Base-by-base conservation (phyloP, 2,797 vertebrate species). In the Staurois parvus region DNA sequence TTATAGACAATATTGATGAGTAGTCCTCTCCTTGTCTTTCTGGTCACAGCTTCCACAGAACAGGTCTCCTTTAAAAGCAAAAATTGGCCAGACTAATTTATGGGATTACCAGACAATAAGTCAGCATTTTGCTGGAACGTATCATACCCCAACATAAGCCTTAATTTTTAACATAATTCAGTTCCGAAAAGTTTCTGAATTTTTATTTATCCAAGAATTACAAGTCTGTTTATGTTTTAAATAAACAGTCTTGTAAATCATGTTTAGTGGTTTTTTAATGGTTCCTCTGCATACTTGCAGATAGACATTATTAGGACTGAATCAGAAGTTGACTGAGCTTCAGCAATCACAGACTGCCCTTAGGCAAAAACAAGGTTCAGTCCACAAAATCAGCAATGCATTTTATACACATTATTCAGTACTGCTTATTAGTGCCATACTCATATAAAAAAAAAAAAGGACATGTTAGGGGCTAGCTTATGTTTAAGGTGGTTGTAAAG, bases 161-260 rank as follows among this genome's bases (percentile, higher is more conserved):
- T 24, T 59, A 56, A 56, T 56, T 56, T 19, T 56, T 24, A 52
- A 59, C 52, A 59, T n/a, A 19, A 59, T 59, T 59, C 21, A n/a
- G 52, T 59, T 56, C 52, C 21, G 52, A 24, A 12, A 56, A 24
- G 21, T 52, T 52, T 52, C 48, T 24, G 52, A 59, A 59, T 24
- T 24, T 59, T 59, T 24, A 59, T 59, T 59, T 6, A 24, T 59
- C 52, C 52, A 59, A 24, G 52, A 59, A 59, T 24, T 59, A 59
- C 21, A 59, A 59, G 52, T 59, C 52, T 59, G 52, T 59, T 59
- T 59, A 59, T 59, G 52, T 59, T 59, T 59, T 59, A 59, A 24
- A 59, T 59, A 59, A 59, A 59, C 52, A 59, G 52, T 7, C 64
- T 81, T 74, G 82, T 59, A 59, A 59, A 59, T 59, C 52, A 59